Base-by-base conservation (phyloP, 2,888 invertebrate species). In the Dexiosoma caninum region DNA sequence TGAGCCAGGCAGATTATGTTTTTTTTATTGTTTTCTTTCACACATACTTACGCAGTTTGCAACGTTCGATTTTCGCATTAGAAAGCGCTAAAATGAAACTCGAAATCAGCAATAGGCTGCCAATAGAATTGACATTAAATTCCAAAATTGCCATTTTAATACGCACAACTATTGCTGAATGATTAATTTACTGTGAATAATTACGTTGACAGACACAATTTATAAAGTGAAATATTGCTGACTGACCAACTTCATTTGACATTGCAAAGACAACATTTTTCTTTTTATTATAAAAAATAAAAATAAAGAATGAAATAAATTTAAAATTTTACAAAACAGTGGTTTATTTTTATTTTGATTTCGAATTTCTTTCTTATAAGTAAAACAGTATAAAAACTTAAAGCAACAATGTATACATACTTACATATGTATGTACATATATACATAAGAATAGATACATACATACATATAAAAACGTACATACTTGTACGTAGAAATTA, bases 1-100 rank as follows among this genome's bases (percentile, higher is more conserved):
- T n/a, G n/a, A n/a, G n/a, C n/a, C n/a, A n/a, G n/a, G n/a, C n/a
- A n/a, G n/a, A 16, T 4, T 14, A n/a, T 19, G 2, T 19, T 37
- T 2, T 35, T 30, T 32, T n/a, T n/a, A n/a, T n/a, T n/a, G n/a
- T n/a, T n/a, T n/a, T n/a, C n/a, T 21, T 35, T 32, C 30, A 8
- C 19, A 14, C 0, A 27, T 53, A 75, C 84, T 80, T 75, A 84
- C 84, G 84, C 23, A 84, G 40, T 74, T 83, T 82, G 5, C 35
- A 21, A 21, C 53, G 55, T 19, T 82, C 77, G 14, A 70, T 77
- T 44, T 82, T 78, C 21, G 23, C 14, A 2, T 77, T 19, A 19
- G 70, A 35, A 12, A 51, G 72, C 14, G 46, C 37, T n/a, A 32
- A 10, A 16, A 46, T 21, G 23, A 55, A 49, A 49, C 67, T 62